These are phyloP conservation scores for Serrognathus titanus DNA, from an alignment of 2,888 invertebrate species.

Conservation along the genomic window DNA sequence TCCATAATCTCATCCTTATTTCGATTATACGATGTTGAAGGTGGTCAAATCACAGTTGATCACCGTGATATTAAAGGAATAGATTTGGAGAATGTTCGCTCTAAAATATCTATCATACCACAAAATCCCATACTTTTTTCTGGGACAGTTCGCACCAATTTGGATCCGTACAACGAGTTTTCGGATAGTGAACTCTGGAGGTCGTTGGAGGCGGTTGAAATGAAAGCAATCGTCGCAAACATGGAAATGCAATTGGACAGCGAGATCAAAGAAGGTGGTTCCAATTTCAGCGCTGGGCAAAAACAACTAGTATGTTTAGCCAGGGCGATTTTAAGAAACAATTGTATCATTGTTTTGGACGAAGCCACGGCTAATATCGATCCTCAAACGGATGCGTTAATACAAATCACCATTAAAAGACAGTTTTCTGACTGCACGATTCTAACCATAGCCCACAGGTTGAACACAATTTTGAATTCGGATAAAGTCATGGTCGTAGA, in stretches of 20 bases:
- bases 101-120: constrained; percentile 77
- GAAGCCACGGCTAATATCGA: constrained; percentile 81
- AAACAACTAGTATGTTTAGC: constrained; percentile 68
- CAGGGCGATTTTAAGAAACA: constrained; percentile 53
- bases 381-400: constrained; percentile 68
- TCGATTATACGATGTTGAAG: constrained; percentile 68
- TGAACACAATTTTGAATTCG: constrained; percentile 80
- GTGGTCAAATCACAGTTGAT: constrained; percentile 77
- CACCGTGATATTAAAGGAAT: constrained; percentile 65
- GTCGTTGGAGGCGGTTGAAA: constrained; percentile 74
- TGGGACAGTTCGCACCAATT: constrained; percentile 79
- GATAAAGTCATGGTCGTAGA: constrained; percentile 78
- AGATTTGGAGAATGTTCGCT: constrained; percentile 71
- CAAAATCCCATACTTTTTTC: constrained; percentile 84
- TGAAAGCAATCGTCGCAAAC: constrained; percentile 64
- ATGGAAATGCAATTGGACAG: constrained; percentile 43
- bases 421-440: constrained; percentile 74
- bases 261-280: constrained; percentile 65
- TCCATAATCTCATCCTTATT: constrained; percentile 74
- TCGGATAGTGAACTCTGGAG: constrained; percentile 76
- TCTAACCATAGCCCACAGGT: constrained; percentile 75
- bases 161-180: constrained; percentile 81
- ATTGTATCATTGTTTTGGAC: constrained; percentile 45
- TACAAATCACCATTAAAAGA: constrained; percentile 68
- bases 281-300: constrained; percentile 49